Conservation (phyloP, 2,888 invertebrate genomes). For the Formica aserva region DNA sequence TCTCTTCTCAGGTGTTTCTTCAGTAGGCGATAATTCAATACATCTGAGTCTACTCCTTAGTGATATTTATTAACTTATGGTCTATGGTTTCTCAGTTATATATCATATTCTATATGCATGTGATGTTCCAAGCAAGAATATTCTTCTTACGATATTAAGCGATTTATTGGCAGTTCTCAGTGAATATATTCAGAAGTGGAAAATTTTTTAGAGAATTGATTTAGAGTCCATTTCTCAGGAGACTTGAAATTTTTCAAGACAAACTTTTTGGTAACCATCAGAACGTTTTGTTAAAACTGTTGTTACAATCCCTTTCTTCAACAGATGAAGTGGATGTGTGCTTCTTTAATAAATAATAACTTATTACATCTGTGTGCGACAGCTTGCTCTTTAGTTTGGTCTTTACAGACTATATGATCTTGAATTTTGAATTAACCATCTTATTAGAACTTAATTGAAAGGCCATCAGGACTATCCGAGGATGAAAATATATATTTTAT, state of each 20-base stretch:
- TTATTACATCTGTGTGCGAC: not conserved
- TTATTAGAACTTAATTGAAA: not conserved
- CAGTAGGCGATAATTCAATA: slow-evolving; percentile 38
- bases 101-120: slow-evolving; percentile 10
- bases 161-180: slow-evolving; percentile 23
- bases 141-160: slow-evolving; percentile 17
- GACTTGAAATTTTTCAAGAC: slow-evolving; percentile 10
- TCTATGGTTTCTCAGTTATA: slow-evolving; percentile 35
- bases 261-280: not conserved
- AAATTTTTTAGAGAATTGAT: slow-evolving; percentile 30
- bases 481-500: slow-evolving; percentile 12
- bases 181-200: slow-evolving; percentile 19
- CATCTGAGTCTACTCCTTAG: slow-evolving; percentile 25
- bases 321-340: not conserved
- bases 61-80: slow-evolving; percentile 39
- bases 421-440: slow-evolving; percentile 17
- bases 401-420: not conserved
- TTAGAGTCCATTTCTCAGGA: not conserved
- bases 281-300: slow-evolving; percentile 6
- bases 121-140: slow-evolving; percentile 22
- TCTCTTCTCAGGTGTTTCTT: slow-evolving; percentile 69
- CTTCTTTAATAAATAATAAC: slow-evolving; percentile 21
- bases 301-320: not conserved
- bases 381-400: not conserved
- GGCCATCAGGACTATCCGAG: not conserved